A percentile compares a stretch with the other conserved stretches of the same genome.
These are phyloP conservation scores for Nasua narica DNA, from an alignment of 2,797 vertebrate species.

Conservation along the genomic window DNA sequence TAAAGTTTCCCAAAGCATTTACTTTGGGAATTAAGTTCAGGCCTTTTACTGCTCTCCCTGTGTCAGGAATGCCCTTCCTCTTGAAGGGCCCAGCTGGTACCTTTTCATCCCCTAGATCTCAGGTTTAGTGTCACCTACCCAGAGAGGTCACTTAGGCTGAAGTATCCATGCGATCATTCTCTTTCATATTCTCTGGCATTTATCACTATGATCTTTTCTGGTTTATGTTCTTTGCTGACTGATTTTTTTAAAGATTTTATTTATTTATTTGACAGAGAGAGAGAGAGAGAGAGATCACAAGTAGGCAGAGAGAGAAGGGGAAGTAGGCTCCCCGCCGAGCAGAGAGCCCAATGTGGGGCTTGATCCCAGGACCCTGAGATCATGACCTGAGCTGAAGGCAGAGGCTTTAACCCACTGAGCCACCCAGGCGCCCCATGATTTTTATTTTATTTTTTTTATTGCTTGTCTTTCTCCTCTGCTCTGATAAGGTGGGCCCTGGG, in stretches of 20 bases:
- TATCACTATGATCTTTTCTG: background rate
- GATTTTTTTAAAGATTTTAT: background rate
- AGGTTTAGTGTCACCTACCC: background rate
- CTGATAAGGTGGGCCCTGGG: background rate
- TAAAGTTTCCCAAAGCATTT: background rate
- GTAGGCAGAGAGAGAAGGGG: too few relatives aligned
- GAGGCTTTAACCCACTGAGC: too few relatives aligned
- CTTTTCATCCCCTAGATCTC: background rate
- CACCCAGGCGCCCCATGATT: too few relatives aligned
- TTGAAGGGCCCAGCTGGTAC: background rate
- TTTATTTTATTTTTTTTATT: background rate
- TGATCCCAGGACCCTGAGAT: too few relatives aligned
- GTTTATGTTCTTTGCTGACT: background rate
- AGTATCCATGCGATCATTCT: background rate
- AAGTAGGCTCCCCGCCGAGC: too few relatives aligned
- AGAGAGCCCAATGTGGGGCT: too few relatives aligned
- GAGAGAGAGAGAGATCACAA: too few relatives aligned
- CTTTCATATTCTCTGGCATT: background rate
- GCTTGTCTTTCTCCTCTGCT: background rate
- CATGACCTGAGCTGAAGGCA: too few relatives aligned
- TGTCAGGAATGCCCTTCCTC: background rate
- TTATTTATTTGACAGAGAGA: too few relatives aligned
- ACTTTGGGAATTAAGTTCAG: background rate
- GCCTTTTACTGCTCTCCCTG: background rate
- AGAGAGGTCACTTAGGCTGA: background rate